Percentiles rank a stretch among this genome's conserved stretches.
phyloP scores from a whole-genome alignment of 2,797 vertebrate species.

The Manis pentadactyla region DNA sequence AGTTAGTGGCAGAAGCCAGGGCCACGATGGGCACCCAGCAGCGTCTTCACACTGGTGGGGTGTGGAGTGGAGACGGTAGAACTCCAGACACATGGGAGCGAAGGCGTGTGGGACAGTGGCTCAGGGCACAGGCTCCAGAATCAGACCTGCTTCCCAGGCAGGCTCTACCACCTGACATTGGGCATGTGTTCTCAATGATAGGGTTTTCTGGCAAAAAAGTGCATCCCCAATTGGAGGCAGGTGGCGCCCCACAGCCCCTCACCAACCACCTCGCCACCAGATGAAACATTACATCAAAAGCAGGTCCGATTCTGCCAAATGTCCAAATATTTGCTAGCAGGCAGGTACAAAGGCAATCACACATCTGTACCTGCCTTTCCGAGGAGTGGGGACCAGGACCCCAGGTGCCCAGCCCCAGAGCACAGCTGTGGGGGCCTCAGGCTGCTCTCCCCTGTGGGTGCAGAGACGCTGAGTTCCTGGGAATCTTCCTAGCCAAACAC shows the following conservation, averaged over 20 bases:
- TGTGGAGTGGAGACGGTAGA: background rate
- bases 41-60: too few species aligned
- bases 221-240: background rate
- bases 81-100: background rate
- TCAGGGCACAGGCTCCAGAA: background rate
- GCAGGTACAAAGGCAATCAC: background rate
- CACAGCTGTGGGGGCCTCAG: too few species aligned
- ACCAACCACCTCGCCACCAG: background rate
- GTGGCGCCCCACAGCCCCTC: too few species aligned
- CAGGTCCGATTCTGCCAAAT: background rate
- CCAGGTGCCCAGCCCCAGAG: background rate
- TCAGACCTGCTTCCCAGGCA: background rate
- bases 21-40: background rate
- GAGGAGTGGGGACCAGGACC: background rate
- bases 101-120: background rate
- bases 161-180: fast-evolving
- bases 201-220: background rate
- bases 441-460: background rate
- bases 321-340: background rate
- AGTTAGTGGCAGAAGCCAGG: background rate
- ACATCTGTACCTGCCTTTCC: background rate
- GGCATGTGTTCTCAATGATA: background rate
- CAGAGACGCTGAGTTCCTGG: fast-evolving
- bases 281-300: background rate
- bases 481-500: background rate